These are phyloP conservation scores for Nephila pilipes DNA, from an alignment of 1,140 invertebrate genomes.

Conservation along the genomic window DNA sequence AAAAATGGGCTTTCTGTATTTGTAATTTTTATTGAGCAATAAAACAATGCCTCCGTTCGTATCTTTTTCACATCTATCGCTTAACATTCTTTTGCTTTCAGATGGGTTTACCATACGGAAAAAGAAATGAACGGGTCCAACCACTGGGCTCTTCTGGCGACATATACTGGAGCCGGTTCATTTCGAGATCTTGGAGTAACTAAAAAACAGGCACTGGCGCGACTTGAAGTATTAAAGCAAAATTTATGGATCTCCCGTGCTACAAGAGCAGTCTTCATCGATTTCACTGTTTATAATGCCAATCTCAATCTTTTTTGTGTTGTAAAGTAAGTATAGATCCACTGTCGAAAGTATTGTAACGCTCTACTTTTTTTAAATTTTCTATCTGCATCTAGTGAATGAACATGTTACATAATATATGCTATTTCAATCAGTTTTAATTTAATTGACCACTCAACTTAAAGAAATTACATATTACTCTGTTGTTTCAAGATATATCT, in stretches of 20 bases:
- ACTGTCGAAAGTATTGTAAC: no score
- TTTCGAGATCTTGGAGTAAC: constrained; percentile 82
- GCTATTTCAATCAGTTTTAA: no score
- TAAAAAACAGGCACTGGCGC: constrained; percentile 80
- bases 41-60: no score
- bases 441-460: no score
- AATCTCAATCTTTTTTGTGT: constrained; percentile 89
- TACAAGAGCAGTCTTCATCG: constrained; percentile 87
- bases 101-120: constrained; percentile 82
- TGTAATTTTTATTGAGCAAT: no score
- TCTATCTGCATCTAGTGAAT: no score
- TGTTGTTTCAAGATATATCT: no score
- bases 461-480: no score
- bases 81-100: background rate
- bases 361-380: no score
- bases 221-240: constrained; percentile 84
- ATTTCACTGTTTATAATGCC: constrained; percentile 89
- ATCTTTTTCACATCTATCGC: no score
- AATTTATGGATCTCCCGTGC: constrained; percentile 86
- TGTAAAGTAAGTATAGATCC: constrained; percentile 81
- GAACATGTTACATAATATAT: no score
- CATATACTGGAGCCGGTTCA: constrained; percentile 84
- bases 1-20: no score
- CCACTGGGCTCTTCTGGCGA: constrained; percentile 83
- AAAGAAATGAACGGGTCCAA: constrained; percentile 81